Conservation (phyloP, 2,113 vertebrate genomes). For the Pterocles orientalis region DNA sequence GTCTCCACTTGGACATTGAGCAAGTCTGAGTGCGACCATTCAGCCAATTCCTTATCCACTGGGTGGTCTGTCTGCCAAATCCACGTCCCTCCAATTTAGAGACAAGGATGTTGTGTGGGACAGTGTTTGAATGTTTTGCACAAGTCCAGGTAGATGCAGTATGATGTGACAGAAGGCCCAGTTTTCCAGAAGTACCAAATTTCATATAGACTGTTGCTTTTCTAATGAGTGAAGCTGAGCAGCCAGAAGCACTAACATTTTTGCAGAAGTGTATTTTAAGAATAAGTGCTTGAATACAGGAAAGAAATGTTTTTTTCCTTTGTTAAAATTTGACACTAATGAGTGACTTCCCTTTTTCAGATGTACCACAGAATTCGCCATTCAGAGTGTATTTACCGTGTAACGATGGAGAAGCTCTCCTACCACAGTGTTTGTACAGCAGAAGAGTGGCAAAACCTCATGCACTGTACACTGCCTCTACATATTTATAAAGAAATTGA, state of each 20-base stretch:
- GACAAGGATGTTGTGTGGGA: too few relatives aligned
- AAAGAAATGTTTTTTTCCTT: background rate
- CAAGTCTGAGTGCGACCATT: too few relatives aligned
- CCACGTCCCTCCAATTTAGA: too few relatives aligned
- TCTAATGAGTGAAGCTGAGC: background rate
- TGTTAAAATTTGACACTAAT: background rate
- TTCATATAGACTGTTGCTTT: fast-evolving
- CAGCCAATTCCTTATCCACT: too few relatives aligned
- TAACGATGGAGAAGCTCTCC: conserved; percentile 97
- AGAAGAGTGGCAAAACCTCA: conserved; percentile 95
- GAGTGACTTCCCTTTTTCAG: conserved; percentile 60
- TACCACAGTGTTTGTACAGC: conserved; percentile 97
- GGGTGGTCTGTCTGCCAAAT: too few relatives aligned
- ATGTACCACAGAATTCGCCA: conserved; percentile 99
- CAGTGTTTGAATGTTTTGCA: too few relatives aligned
- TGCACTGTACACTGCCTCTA: conserved; percentile 84
- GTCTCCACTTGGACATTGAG: too few relatives aligned
- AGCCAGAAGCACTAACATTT: background rate
- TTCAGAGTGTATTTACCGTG: conserved; percentile 98
- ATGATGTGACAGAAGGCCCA: background rate
- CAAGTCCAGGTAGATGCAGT: background rate
- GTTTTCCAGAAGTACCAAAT: background rate
- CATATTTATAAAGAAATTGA: conserved; percentile 94
- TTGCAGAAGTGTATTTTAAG: background rate
- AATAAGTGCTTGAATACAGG: background rate